phyloP scores from a whole-genome alignment of 2,888 invertebrate genomes.

The Schizaphis graminum region DNA sequence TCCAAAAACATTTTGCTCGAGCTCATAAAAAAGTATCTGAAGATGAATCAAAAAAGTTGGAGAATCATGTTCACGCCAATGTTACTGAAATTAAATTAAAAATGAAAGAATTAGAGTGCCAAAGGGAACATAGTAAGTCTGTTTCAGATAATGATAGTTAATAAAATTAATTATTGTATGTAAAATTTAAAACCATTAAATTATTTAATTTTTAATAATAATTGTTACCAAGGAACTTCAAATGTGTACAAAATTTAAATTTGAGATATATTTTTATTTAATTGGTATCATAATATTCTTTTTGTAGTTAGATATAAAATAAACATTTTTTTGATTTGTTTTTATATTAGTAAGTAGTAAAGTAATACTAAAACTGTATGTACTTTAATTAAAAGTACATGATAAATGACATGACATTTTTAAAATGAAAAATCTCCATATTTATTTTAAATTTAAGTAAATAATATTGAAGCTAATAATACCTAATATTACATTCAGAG shows the following conservation, averaged over 20 bases:
- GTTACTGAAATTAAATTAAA: slow-evolving; percentile 66
- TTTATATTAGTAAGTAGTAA: neutral
- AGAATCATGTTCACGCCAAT: slow-evolving; percentile 64
- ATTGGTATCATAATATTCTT: neutral
- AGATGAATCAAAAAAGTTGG: slow-evolving; percentile 66
- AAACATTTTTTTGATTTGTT: neutral
- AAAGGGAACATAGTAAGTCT: slow-evolving; percentile 51
- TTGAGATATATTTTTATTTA: neutral
- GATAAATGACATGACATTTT: neutral
- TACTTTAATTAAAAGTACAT: neutral
- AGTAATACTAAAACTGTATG: neutral
- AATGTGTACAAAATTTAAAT: neutral
- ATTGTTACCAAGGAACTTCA: slow-evolving; percentile 1
- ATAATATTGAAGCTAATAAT: slow-evolving; percentile 14
- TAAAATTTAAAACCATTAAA: neutral
- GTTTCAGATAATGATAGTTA: slow-evolving; percentile 18
- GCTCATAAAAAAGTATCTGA: slow-evolving; percentile 69
- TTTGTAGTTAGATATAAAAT: neutral
- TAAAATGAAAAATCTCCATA: neutral
- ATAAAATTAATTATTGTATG: neutral
- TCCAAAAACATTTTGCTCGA: slow-evolving; percentile 71
- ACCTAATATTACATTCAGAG: neutral
- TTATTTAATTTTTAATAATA: neutral
- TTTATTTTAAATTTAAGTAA: slow-evolving; percentile 11
- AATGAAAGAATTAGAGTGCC: slow-evolving; percentile 66